Evolutionary conservation across 2,888 invertebrate species (phyloP).

Genomic region (Drosophila prostipennis): DNA sequence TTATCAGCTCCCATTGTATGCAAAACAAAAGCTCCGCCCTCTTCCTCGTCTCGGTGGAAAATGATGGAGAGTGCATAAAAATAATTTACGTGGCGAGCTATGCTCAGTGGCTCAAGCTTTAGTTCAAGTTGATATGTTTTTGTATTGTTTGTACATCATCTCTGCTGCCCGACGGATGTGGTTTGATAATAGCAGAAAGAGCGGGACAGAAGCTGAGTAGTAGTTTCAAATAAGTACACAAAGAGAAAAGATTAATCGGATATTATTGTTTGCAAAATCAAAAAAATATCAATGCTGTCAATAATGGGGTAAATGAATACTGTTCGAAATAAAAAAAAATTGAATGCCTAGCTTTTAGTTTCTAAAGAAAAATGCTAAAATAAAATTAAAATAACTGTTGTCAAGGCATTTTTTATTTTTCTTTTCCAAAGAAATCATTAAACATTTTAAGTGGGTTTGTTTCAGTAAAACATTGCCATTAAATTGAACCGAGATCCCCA

Average conservation of each 20-base stretch:
- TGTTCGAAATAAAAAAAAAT: no score
- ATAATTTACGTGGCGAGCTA: slow-evolving; percentile 54
- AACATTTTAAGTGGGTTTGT: no score
- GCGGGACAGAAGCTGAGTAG: slow-evolving; percentile 26
- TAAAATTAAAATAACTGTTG: no score
- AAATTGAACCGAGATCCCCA: not conserved
- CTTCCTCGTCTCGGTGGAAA: slow-evolving; percentile 8
- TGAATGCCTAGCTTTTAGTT: no score
- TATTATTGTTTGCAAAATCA: not conserved
- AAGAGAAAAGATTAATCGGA: not conserved
- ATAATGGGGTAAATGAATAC: not conserved
- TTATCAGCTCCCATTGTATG: slow-evolving; percentile 35
- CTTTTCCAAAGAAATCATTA: no score
- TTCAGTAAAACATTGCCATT: not conserved
- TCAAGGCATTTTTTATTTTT: no score
- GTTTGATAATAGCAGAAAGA: slow-evolving; percentile 67
- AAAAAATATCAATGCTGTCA: not conserved
- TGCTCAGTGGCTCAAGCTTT: slow-evolving; percentile 63
- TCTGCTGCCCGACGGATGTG: slow-evolving; percentile 66
- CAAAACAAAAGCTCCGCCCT: slow-evolving; percentile 37
- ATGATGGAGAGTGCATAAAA: slow-evolving; percentile 45
- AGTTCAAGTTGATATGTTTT: slow-evolving; percentile 69
- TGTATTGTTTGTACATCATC: slow-evolving; percentile 63
- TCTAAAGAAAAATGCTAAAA: no score
- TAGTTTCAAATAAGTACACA: slow-evolving; percentile 16